Base-by-base conservation (phyloP, 2,888 invertebrate genomes). In the Cantharis nigra region DNA sequence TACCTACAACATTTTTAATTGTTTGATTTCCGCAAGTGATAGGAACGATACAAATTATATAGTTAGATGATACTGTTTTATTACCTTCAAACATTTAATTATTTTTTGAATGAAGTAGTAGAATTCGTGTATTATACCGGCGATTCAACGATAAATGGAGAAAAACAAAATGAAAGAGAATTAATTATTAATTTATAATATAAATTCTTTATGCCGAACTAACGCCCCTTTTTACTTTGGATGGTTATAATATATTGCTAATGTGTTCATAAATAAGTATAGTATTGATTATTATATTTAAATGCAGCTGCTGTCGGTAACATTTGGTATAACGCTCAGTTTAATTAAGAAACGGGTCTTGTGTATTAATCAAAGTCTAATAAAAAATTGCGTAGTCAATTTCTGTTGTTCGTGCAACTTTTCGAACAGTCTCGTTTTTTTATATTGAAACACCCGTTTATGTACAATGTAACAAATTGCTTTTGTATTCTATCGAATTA, bases 201-300 rank as follows among this genome's bases (percentile, higher is more conserved):
- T 75, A 76, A 78, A 78, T 78, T 72, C 73, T 73, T 33, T 70
- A 71, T 72, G 70, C 28, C 18, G 33, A 71, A 74, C 69, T 69
- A 74, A 70, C 65, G 30, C 71, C 69, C 64, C 76, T 74, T 71
- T 72, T 65, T 69, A 71, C 63, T 18, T 77, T 33, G 13, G 63
- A 71, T 76, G 67, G 75, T 72, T 16, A 72, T 79, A 77, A 79
- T 79, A 77, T 78, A 79, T 79, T 79, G 78, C 79, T 78, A 79
- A 79, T 77, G 79, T 78, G 75, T 79, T 77, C 72, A 71, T 77
- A 77, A 79, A 77, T 79, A 77, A 77, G 71, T 76, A 79, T 77
- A 16, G 75, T 79, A 78, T 79, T 78, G 79, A 79, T 79, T 79
- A 78, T 79, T 76, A 76, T 75, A 79, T 79, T 78, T 78, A 76